Percentiles rank a stretch among this genome's conserved stretches.
Conservation (phyloP, 2,797 vertebrate species). For the Clarias fuscus region DNA sequence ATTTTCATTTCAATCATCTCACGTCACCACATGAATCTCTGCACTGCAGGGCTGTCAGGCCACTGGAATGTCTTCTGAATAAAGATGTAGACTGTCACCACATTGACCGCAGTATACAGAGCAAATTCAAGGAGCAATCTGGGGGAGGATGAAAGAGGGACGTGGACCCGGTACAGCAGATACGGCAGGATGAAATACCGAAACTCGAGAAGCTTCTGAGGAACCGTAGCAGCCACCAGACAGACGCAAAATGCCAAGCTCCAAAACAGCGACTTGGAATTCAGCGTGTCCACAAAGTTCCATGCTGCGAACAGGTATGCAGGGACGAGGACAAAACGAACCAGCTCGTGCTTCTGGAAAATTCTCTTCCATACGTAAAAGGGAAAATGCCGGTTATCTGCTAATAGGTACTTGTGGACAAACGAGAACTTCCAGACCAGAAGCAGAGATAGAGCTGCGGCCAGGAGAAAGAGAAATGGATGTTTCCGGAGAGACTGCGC, state of each 20-base stretch:
- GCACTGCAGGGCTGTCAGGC: slow-evolving; percentile 80
- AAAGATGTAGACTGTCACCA: slow-evolving; percentile 85
- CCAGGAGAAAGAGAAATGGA: slow-evolving; percentile 72
- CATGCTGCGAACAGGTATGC: slow-evolving; percentile 88
- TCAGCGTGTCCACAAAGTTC: slow-evolving; percentile 85
- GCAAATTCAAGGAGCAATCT: slow-evolving; percentile 81
- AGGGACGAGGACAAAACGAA: slow-evolving; percentile 84
- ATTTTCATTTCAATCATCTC: not conserved
- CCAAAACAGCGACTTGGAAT: slow-evolving; percentile 88
- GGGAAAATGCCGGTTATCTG: slow-evolving; percentile 93
- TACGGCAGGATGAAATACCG: slow-evolving; percentile 96
- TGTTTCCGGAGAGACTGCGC: slow-evolving; percentile 74
- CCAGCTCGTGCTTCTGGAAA: slow-evolving; percentile 81
- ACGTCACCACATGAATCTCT: slow-evolving; percentile 95
- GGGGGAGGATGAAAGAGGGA: slow-evolving; percentile 79
- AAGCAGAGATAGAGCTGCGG: slow-evolving; percentile 69
- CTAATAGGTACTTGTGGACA: slow-evolving; percentile 89
- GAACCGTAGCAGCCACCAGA: slow-evolving; percentile 79
- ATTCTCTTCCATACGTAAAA: slow-evolving; percentile 94
- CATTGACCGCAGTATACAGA: slow-evolving; percentile 82
- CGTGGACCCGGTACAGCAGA: slow-evolving; percentile 89
- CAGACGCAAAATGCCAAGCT: slow-evolving; percentile 82
- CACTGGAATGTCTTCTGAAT: slow-evolving; percentile 87
- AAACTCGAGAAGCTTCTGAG: slow-evolving; percentile 94
- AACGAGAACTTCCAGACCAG: slow-evolving; percentile 92